Conservation (phyloP, 2,113 vertebrate species). For the Okapia johnstoni region DNA sequence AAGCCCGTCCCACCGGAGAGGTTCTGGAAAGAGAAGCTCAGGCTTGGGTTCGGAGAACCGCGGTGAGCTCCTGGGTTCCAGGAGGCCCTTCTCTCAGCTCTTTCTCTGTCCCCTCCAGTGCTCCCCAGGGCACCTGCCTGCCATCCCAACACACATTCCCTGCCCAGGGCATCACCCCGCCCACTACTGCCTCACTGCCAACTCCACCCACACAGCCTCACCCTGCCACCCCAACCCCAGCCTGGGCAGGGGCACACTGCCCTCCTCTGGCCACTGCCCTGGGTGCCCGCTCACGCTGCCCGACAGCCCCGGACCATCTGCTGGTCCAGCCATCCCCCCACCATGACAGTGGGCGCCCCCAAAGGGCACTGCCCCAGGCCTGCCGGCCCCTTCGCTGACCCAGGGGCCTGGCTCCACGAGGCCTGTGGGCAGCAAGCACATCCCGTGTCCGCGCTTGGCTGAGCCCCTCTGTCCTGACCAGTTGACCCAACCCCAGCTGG, state of each 20-base stretch:
- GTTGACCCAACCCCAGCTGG: rapidly evolving
- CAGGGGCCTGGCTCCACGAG: background rate
- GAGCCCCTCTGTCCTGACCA: background rate
- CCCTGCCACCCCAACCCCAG: no score
- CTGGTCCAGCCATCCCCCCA: no score
- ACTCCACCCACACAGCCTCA: background rate
- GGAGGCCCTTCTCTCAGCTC: background rate
- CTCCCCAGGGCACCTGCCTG: background rate
- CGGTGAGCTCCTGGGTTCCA: background rate
- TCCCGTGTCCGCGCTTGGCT: rapidly evolving
- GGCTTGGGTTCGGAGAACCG: background rate
- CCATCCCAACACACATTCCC: background rate
- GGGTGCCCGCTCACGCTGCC: background rate
- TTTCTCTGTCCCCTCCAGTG: background rate
- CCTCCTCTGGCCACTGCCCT: background rate
- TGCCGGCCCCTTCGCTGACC: background rate
- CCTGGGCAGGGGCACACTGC: background rate
- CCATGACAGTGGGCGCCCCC: background rate
- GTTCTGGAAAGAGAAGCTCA: background rate
- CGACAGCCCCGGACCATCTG: rapidly evolving
- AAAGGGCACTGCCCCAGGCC: background rate
- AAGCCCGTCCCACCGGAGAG: background rate
- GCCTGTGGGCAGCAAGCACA: rapidly evolving
- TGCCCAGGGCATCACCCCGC: background rate
- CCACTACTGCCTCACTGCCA: background rate